Percentiles rank a stretch among this genome's conserved stretches.
phyloP scores from a whole-genome alignment of 2,113 vertebrate species.

The Dunckerocampus dactyliophorus region DNA sequence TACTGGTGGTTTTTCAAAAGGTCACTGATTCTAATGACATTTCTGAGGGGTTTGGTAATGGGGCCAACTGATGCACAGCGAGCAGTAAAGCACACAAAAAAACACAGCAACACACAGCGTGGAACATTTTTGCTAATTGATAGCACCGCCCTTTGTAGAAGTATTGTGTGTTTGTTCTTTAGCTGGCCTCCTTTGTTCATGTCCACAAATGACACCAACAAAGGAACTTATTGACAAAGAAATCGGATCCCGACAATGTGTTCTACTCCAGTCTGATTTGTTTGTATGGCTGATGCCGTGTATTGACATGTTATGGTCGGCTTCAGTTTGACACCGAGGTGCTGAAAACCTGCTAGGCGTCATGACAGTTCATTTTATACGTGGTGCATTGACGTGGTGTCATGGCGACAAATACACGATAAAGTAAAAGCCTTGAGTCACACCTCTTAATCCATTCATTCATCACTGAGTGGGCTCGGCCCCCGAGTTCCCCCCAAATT shows the following conservation, averaged over 20 bases:
- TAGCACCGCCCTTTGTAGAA: constrained; percentile 17
- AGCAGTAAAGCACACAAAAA: constrained; percentile 18
- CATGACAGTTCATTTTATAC: neutral
- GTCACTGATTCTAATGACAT: constrained; percentile 63
- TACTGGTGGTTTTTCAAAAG: constrained; percentile 47
- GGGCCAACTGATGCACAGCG: constrained; percentile 39
- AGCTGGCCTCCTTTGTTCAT: constrained; percentile 18
- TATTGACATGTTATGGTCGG: neutral
- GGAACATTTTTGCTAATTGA: constrained; percentile 48
- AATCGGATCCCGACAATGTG: constrained; percentile 37
- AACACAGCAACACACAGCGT: constrained; percentile 24
- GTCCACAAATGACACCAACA: constrained; percentile 24
- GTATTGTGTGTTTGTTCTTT: constrained; percentile 3
- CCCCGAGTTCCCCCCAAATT: too few relatives aligned
- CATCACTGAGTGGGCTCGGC: too few relatives aligned
- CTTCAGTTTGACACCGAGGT: neutral
- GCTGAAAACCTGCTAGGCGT: neutral
- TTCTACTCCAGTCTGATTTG: constrained; percentile 21
- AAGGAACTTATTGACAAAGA: constrained; percentile 34
- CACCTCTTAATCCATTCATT: neutral
- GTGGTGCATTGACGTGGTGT: neutral
- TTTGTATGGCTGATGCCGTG: too few relatives aligned
- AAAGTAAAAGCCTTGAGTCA: neutral
- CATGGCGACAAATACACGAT: too few relatives aligned
- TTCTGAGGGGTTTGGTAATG: constrained; percentile 54